Evolutionary conservation across 2,797 vertebrate species (phyloP).

Genomic region (Myotis myotis): DNA sequence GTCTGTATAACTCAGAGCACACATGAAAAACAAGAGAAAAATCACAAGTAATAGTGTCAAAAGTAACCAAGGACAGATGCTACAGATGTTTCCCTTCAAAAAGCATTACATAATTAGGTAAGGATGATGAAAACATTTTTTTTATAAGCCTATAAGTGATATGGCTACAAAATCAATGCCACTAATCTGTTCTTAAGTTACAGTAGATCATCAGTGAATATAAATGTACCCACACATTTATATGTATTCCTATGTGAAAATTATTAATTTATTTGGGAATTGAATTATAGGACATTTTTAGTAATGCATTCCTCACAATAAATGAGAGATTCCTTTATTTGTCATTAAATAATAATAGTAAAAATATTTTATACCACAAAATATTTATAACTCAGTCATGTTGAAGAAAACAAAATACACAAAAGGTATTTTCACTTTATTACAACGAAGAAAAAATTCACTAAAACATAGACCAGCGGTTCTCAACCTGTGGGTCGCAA

Average conservation of each 20-base stretch:
- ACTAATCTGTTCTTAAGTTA: neutral
- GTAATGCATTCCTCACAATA: neutral
- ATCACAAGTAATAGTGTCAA: neutral
- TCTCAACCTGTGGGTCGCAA: too few relatives aligned
- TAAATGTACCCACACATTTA: neutral
- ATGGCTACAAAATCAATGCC: neutral
- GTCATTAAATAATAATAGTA: neutral
- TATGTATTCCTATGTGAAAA: conserved; percentile 4
- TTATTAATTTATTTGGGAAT: neutral
- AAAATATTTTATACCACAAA: conserved; percentile 6
- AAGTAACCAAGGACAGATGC: neutral
- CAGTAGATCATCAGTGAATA: neutral
- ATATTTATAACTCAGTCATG: neutral
- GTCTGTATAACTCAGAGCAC: neutral
- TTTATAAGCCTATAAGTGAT: neutral
- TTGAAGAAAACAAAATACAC: neutral
- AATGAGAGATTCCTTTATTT: neutral
- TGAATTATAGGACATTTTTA: neutral
- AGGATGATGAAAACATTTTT: neutral
- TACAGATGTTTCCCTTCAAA: neutral
- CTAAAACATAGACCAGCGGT: neutral
- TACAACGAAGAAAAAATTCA: conserved; percentile 7
- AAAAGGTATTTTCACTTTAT: neutral
- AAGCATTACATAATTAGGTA: neutral
- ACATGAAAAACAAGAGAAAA: neutral